Conservation (phyloP, 1,140 invertebrate genomes). For the Monochamus saltuarius region DNA sequence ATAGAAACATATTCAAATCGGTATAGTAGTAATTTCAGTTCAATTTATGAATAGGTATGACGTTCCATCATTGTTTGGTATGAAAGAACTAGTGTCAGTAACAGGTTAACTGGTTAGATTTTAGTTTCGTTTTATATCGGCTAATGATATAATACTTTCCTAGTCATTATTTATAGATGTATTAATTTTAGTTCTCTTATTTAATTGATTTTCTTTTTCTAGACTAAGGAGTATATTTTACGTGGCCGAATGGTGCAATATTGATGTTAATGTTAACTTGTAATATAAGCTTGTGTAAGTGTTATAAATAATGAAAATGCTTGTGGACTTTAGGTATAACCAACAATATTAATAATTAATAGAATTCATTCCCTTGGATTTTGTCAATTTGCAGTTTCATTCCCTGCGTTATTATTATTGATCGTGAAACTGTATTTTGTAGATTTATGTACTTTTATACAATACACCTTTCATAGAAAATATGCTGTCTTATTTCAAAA, state of each 20-base stretch:
- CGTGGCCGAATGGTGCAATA: conserved; percentile 27
- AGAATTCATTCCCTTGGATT: conserved; percentile 30
- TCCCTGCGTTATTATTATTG: conserved; percentile 7
- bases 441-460: conserved; percentile 43
- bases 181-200: conserved; percentile 18
- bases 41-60: no score
- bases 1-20: no score
- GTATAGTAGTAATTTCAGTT: no score
- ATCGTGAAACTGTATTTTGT: conserved; percentile 29
- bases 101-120: no score
- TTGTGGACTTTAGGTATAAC: neutral
- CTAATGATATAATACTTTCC: conserved; percentile 45
- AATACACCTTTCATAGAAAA: conserved; percentile 23
- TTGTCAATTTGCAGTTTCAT: conserved; percentile 18
- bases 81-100: no score
- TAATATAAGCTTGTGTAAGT: neutral
- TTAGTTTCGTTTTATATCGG: conserved; percentile 32
- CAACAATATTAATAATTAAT: conserved; percentile 14
- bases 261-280: conserved; percentile 17
- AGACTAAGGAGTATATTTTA: neutral
- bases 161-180: conserved; percentile 40
- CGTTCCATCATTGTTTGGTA: no score
- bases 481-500: no score
- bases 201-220: neutral
- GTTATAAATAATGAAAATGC: no score